Evolutionary conservation across 2,888 invertebrate genomes (phyloP), one percentile per base, ranked within the genome.

Genomic region (Cinara cedri): DNA sequence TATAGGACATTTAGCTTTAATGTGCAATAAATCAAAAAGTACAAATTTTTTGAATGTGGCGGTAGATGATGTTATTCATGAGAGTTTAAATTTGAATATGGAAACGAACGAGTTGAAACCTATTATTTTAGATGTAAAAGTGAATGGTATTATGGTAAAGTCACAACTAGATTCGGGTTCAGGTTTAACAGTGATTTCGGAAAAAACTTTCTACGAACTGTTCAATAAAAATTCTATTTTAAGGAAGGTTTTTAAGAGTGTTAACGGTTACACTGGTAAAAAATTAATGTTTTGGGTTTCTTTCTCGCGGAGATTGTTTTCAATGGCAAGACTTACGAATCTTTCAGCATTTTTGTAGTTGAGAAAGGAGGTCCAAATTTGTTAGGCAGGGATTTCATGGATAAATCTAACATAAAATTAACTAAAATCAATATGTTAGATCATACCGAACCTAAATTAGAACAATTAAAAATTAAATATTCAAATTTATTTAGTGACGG

Each of bases 11-110:
- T 46, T 21, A 21, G n/a, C n/a, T 2, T n/a, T 8, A 11, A 46
- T 65, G 46, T 65, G 44, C 21, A 65, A 65, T 65, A 46, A 42
- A 62, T 42, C 34, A n/a, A 60, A 62, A 62, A 16, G 34, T 62
- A 62, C 19, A 42, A 42, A 34, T 62, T 42, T 16, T 42, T 62
- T 62, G 8, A 62, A 62, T 62, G 26, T 19, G 42, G 16, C 19
- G 11, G 62, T 62, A 42, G 11, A 42, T 11, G 62, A 62, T 10
- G 62, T 10, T 42, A 63, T 11, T 19, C 42, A 46, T 46, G 24
- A 65, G 19, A 19, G 19, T 14, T 44, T 44, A 42, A 63, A 42
- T 44, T 42, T 1, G 9, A 63, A 63, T 13, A 63, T 63, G 13
- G 44, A 63, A 42, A 63, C 42, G 10, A 19, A 44, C 1, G 19